phyloP scores from a whole-genome alignment of 2,797 vertebrate genomes.

The Manis javanica region DNA sequence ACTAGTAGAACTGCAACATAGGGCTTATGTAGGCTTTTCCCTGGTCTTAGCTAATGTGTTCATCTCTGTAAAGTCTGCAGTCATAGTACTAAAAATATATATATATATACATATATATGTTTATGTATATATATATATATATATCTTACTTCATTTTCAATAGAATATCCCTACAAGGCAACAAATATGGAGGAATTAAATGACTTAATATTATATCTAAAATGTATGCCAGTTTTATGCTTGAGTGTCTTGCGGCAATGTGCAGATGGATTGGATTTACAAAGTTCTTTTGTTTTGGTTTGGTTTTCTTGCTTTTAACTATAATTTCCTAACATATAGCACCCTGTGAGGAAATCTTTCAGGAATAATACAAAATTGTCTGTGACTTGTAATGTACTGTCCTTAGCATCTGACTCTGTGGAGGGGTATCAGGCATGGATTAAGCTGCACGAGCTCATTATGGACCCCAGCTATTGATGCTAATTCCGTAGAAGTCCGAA shows the following conservation, averaged over 20 bases:
- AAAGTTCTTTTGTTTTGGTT: not conserved
- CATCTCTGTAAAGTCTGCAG: constrained; percentile 6
- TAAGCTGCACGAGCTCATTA: not conserved
- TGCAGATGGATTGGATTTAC: constrained; percentile 9
- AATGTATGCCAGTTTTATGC: not conserved
- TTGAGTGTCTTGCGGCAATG: not conserved
- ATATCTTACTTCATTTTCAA: constrained; percentile 12
- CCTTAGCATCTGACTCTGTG: not conserved
- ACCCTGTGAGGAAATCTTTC: not conserved
- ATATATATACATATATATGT: too few relatives aligned
- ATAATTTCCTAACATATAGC: not conserved
- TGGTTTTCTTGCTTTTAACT: not conserved
- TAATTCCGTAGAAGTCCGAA: constrained; percentile 9
- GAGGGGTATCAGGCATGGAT: not conserved
- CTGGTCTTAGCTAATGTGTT: not conserved
- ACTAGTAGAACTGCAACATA: not conserved
- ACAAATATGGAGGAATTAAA: not conserved
- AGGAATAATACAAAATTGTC: not conserved
- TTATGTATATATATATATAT: too few relatives aligned
- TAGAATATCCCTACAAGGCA: not conserved
- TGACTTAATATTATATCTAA: constrained; percentile 14
- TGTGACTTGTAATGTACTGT: not conserved
- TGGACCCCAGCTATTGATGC: not conserved
- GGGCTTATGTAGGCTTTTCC: not conserved
- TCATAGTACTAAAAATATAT: not conserved